Evolutionary conservation across 2,113 vertebrate species (phyloP), one percentile per base, ranked within the genome.

Genomic region (Acanthisitta chloris): DNA sequence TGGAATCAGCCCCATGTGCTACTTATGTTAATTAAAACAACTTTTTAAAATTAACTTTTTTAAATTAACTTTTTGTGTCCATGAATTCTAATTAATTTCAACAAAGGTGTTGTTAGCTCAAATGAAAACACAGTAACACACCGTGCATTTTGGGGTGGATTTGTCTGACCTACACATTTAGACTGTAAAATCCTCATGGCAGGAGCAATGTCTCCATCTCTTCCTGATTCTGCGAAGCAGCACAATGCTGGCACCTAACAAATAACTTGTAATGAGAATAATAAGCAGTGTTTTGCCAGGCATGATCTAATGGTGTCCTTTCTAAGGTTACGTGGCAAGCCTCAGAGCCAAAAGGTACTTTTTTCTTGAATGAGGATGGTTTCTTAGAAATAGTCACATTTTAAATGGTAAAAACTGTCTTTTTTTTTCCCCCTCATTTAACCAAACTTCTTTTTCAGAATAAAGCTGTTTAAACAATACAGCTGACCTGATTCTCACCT

Each of bases 391-490:
- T 81, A 90, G 38, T 76, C 36, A 2, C 64, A 88, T 86, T 85
- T 88, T 67, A 90, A 93, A 86, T 55, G 33, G 48, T 45, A 83
- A 96, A 92, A 89, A 93, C 70, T 59, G 28, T 67, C 5, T 49
- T 45, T 48, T 61, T 55, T 85, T 49, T 58, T 25, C 67, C 31
- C 24, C 77, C 61, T 59, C 25, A 4, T 74, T 93, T 80, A 92
- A 79, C 58, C 58, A 86, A 90, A 93, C 17, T 72, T 87, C 57
- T 91, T 93, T 94, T 83, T 85, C 67, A 88, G 61, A 76, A 73
- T 91, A 81, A 91, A 95, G 83, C 91, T 96, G 72, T 95, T 95
- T 88, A 94, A 94, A 93, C 88, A 94, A 81, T 86, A 86, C 65
- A 86, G 77, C 65, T 92, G 95, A 95, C 83, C 88, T 94, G 77